phyloP scores from a whole-genome alignment of 1,140 invertebrate genomes.

The Penaeus indicus region DNA sequence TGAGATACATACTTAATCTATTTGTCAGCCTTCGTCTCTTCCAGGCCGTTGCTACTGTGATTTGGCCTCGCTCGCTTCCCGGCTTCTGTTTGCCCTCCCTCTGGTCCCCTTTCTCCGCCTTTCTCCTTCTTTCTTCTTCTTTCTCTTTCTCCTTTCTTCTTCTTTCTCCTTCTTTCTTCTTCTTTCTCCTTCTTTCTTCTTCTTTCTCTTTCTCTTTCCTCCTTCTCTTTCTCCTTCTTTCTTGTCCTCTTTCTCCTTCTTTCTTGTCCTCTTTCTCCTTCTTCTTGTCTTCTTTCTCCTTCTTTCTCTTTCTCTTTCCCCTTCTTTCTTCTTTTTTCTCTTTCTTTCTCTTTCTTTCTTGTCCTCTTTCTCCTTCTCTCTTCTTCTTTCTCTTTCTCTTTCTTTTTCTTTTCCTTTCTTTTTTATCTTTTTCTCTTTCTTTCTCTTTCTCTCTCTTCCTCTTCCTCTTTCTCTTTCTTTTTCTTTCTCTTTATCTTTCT shows the following conservation, averaged over 20 bases:
- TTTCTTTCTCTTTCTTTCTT: background rate
- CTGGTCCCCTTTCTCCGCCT: too few relatives aligned
- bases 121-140: too few relatives aligned
- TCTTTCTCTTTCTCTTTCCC: slow-evolving; percentile 16
- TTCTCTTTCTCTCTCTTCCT: too few relatives aligned
- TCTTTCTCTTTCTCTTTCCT: background rate
- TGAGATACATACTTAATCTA: too few relatives aligned
- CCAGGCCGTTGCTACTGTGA: too few relatives aligned
- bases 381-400: too few relatives aligned
- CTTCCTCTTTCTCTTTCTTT: background rate
- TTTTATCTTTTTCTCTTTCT: background rate
- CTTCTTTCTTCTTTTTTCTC: background rate
- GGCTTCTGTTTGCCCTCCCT: too few relatives aligned
- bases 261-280: background rate
- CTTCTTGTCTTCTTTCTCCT: slow-evolving; percentile 23
- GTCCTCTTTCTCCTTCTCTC: background rate
- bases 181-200: background rate
- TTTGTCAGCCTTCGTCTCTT: too few relatives aligned
- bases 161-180: background rate
- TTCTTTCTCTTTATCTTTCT: too few relatives aligned
- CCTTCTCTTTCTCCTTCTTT: background rate
- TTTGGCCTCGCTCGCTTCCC: too few relatives aligned
- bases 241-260: background rate
- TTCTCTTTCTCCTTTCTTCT: background rate
- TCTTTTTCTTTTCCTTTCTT: too few relatives aligned